Evolutionary conservation across 2,888 invertebrate species (phyloP).

Genomic region (Abscondita cerata): DNA sequence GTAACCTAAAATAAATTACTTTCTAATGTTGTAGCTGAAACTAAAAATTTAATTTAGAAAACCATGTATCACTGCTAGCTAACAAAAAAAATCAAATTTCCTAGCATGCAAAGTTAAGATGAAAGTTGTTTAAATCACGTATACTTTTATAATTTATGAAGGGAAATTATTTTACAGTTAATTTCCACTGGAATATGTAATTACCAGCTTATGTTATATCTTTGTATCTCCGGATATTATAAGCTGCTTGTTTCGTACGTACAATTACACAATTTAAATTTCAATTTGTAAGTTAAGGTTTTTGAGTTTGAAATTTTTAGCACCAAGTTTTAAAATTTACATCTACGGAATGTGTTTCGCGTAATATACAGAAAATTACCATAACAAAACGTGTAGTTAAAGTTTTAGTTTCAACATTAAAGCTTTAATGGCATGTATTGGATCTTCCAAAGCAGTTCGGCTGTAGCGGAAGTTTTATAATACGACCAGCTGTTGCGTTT

Average conservation of each 20-base stretch:
- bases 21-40: too few relatives aligned
- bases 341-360: neutral
- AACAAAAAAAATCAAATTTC: too few relatives aligned
- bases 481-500: neutral
- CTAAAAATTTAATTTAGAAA: too few relatives aligned
- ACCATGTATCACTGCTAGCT: too few relatives aligned
- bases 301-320: too few relatives aligned
- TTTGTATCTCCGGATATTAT: neutral
- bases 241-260: neutral
- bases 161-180: slow-evolving; percentile 8
- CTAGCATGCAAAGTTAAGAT: neutral
- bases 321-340: neutral
- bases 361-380: slow-evolving; percentile 2
- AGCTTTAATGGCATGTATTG: neutral
- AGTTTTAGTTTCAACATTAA: neutral
- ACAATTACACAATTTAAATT: too few relatives aligned
- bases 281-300: too few relatives aligned
- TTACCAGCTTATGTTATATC: neutral
- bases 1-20: too few relatives aligned
- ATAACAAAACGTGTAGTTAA: neutral
- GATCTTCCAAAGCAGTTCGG: neutral
- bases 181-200: slow-evolving; percentile 3
- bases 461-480: neutral
- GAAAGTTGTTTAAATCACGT: neutral
- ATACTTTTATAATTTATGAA: neutral